A percentile compares a stretch with the other conserved stretches of the same genome.
Evolutionary conservation across 2,888 invertebrate species (phyloP).

Genomic region (Noctua janthe): DNA sequence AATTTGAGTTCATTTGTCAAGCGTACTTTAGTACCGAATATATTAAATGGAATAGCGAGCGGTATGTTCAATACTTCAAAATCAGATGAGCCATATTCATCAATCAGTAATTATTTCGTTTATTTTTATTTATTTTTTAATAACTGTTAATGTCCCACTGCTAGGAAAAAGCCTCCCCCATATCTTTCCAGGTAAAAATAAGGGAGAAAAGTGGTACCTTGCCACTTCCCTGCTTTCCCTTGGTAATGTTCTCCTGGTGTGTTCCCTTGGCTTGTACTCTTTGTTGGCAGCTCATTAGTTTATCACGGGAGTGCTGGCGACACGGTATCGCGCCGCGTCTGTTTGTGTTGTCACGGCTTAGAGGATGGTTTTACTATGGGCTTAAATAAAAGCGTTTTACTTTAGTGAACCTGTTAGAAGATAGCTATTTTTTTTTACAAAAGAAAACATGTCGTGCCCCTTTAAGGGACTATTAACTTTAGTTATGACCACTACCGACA

Average conservation of each 20-base stretch:
- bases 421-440: neutral
- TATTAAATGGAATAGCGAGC: neutral
- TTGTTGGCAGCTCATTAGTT: constrained; percentile 65
- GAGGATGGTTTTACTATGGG: constrained; percentile 38
- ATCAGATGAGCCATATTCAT: neutral
- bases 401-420: neutral
- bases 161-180: neutral
- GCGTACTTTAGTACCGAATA: neutral
- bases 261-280: constrained; percentile 30
- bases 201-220: neutral
- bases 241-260: neutral
- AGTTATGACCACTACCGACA: neutral
- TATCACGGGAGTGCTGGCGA: constrained; percentile 55
- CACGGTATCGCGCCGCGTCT: constrained; percentile 40
- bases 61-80: neutral
- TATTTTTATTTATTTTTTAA: neutral
- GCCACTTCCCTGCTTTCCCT: neutral
- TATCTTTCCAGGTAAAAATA: neutral
- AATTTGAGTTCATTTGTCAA: neutral
- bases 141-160: neutral
- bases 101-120: neutral
- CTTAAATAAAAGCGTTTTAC: neutral
- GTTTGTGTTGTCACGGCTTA: constrained; percentile 57
- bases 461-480: neutral
- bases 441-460: neutral